A percentile compares a stretch with the other conserved stretches of the same genome.
Conservation (phyloP, 2,888 invertebrate genomes). For the Calephelis perditalis region DNA sequence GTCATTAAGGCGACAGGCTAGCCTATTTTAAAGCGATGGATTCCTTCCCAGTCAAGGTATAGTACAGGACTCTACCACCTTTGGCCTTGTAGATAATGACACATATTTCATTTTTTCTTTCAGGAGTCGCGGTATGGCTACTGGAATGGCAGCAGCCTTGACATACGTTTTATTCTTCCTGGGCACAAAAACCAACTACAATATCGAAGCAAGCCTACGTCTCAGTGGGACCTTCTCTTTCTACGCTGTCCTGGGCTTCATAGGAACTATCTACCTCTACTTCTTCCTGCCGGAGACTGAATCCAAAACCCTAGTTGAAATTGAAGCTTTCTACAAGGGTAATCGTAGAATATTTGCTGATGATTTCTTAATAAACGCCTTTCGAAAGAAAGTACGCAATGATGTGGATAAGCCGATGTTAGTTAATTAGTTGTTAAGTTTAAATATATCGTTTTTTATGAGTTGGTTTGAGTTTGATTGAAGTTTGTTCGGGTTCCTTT, state of each 20-base stretch:
- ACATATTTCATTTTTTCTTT: slow-evolving; percentile 23
- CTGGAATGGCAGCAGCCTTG: slow-evolving; percentile 69
- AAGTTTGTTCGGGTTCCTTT: no score
- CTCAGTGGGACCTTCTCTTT: slow-evolving; percentile 70
- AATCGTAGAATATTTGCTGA: slow-evolving; percentile 59
- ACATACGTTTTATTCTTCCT: slow-evolving; percentile 69
- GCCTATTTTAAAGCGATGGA: no score
- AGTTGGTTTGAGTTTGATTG: slow-evolving; percentile 2
- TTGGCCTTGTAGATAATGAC: no score
- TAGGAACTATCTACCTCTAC: slow-evolving; percentile 71
- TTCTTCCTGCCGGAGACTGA: slow-evolving; percentile 77
- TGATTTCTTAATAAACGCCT: slow-evolving; percentile 60
- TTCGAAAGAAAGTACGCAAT: slow-evolving; percentile 48
- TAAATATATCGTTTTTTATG: slow-evolving; percentile 13
- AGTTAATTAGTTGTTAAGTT: slow-evolving; percentile 38
- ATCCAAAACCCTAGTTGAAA: slow-evolving; percentile 67
- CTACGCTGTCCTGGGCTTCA: slow-evolving; percentile 59
- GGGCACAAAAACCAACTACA: slow-evolving; percentile 74
- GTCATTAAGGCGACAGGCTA: no score
- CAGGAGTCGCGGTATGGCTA: slow-evolving; percentile 75
- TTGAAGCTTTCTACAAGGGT: slow-evolving; percentile 67
- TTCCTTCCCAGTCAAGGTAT: no score
- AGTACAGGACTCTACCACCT: no score
- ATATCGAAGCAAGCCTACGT: slow-evolving; percentile 63
- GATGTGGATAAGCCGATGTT: slow-evolving; percentile 55